Base-by-base conservation (phyloP, 2,113 vertebrate species). In the Camelus dromedarius region DNA sequence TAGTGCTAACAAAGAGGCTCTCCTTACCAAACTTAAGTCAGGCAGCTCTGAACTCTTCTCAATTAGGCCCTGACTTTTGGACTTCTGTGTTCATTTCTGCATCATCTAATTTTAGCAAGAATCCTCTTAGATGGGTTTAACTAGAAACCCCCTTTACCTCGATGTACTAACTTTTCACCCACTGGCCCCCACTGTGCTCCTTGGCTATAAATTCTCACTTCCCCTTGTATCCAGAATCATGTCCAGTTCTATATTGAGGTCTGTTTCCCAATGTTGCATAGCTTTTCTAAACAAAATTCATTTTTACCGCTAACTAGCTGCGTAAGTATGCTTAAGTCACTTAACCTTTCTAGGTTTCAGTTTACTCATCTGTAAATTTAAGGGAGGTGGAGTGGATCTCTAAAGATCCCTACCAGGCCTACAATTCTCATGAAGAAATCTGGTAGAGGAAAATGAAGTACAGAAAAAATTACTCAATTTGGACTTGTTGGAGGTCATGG, bases 381-480 rank as follows among this genome's bases (percentile, higher is more conserved):
- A 93, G 38, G 69, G 28, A 64, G 38, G 9, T 26, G 50, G 48
- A 79, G 5, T 3, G 26, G 52, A 76, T 75, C 76, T 69, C 35
- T 16, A 80, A 83, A n/a, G 18, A 54, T 42, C 2, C 38, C 3
- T 69, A 46, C 35, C 22, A 83, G 26, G 13, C 70, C 56, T 79
- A 91, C 93, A 94, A 64, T 58, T 38, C 58, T 70, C 66, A 72
- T 16, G 76, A 93, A 56, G 28, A 93, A 87, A 83, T 50, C 30
- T 97, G 77, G 67, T n/a, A 75, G 14, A 83, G 69, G 28, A 64
- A 89, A 88, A 22, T 6, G 70, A 76, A 19, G 19, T 28, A 70
- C 64, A 93, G 46, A 84, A 81, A 81, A 91, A 80, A 70, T 42
- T 26, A 46, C 52, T 38, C 38, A 42, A 52, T 67, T 22, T 81